phyloP scores from a whole-genome alignment of 1,140 invertebrate genomes.

The Lepidotrigona ventralis region DNA sequence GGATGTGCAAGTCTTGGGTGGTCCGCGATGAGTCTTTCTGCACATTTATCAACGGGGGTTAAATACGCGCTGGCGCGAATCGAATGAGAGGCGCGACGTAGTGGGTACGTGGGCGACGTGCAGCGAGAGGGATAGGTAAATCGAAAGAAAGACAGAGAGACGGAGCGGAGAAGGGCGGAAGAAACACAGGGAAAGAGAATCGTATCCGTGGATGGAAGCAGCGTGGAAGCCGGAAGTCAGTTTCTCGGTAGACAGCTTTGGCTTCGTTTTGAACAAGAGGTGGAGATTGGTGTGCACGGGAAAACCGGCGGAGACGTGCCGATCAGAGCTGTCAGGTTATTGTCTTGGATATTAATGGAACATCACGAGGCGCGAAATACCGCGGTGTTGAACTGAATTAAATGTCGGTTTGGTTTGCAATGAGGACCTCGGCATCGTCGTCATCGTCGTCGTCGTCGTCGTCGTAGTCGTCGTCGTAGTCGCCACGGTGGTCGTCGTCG shows the following conservation, averaged over 20 bases:
- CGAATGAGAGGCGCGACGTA: slow-evolving; percentile 12
- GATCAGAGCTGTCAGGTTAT: slow-evolving; percentile 78
- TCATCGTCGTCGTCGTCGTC: slow-evolving; percentile 25
- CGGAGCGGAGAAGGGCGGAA: neutral
- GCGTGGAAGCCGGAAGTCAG: slow-evolving; percentile 60
- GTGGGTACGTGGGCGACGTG: neutral
- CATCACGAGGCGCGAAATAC: slow-evolving; percentile 72
- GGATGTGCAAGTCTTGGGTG: neutral
- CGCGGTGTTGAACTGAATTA: slow-evolving; percentile 70
- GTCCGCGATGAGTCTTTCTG: neutral
- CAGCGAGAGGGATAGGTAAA: neutral
- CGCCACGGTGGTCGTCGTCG: neutral
- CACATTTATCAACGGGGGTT: neutral
- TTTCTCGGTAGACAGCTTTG: slow-evolving; percentile 63
- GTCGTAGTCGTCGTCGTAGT: neutral
- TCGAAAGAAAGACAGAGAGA: neutral
- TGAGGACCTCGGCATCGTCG: slow-evolving; percentile 45
- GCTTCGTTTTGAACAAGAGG: slow-evolving; percentile 46
- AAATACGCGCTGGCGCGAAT: neutral
- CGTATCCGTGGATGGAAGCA: slow-evolving; percentile 42
- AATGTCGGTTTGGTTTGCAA: slow-evolving; percentile 65
- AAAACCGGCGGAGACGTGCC: slow-evolving; percentile 58
- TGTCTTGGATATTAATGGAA: slow-evolving; percentile 79
- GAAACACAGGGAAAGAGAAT: slow-evolving; percentile 7
- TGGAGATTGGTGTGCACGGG: slow-evolving; percentile 31